phyloP scores from a whole-genome alignment of 2,888 invertebrate species.

The Norana najaformis region DNA sequence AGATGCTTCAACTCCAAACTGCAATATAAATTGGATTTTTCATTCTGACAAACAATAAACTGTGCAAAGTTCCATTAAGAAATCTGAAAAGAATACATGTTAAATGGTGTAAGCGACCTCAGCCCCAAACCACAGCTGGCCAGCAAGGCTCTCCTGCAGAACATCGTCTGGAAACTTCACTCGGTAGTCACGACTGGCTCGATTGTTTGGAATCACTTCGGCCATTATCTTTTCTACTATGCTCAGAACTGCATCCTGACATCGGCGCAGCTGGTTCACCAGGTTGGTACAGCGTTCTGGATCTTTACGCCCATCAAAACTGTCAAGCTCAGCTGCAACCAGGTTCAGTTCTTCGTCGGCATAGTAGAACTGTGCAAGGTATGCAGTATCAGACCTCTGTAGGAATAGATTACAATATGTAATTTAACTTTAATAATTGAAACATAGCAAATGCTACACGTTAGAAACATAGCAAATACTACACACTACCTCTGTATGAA shows the following conservation, averaged over 20 bases:
- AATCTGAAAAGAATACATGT: neutral
- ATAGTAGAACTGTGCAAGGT: constrained; percentile 94
- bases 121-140: constrained; percentile 98
- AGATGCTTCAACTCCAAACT: no score
- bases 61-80: no score
- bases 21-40: no score
- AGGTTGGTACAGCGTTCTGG: constrained; percentile 92
- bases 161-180: constrained; percentile 99
- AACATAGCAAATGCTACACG: neutral
- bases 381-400: constrained; percentile 74
- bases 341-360: constrained; percentile 94
- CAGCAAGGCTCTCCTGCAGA: constrained; percentile 93
- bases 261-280: constrained; percentile 82
- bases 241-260: constrained; percentile 72
- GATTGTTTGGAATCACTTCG: constrained; percentile 79
- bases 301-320: constrained; percentile 98
- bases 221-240: constrained; percentile 87
- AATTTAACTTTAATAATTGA: neutral
- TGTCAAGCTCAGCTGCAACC: constrained; percentile 94
- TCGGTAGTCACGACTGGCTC: constrained; percentile 89
- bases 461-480: no score
- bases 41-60: no score
- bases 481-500: no score
- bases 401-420: constrained; percentile 30
- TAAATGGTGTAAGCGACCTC: constrained; percentile 72